phyloP scores from a whole-genome alignment of 2,888 invertebrate genomes.

The Agonopterix arenella region DNA sequence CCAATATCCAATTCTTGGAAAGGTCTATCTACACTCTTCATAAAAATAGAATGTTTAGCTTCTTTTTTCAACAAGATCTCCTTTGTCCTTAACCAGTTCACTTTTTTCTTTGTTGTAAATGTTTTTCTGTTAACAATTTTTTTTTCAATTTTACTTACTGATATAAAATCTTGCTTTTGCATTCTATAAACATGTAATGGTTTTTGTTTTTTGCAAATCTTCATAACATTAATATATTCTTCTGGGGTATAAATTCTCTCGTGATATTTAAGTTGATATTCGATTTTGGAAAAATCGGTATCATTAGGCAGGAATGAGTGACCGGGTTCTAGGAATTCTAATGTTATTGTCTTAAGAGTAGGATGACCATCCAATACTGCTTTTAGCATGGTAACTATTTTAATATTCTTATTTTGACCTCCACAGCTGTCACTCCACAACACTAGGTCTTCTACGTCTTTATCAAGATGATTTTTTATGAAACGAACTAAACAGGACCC shows the following conservation, averaged over 20 bases:
- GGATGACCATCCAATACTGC: not conserved
- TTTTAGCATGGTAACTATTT: constrained; percentile 4
- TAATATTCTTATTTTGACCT: constrained; percentile 5
- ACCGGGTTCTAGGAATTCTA: constrained; percentile 1
- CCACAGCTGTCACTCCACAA: constrained; percentile 11
- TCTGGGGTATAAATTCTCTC: constrained; percentile 1
- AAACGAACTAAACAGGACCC: constrained; percentile 6
- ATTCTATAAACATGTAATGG: constrained; percentile 2
- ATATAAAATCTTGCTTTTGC: constrained; percentile 1
- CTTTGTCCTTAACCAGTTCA: not conserved
- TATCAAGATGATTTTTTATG: not conserved
- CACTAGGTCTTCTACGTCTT: constrained; percentile 2
- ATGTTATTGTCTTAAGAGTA: not conserved
- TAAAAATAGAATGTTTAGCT: not conserved
- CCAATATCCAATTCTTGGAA: not conserved
- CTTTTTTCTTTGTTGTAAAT: too few relatives aligned
- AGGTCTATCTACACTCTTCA: not conserved
- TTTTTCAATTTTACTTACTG: too few relatives aligned
- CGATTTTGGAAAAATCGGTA: constrained; percentile 4
- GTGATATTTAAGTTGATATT: not conserved
- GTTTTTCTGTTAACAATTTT: too few relatives aligned
- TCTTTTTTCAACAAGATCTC: constrained; percentile 5
- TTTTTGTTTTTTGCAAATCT: not conserved
- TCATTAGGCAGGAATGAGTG: constrained; percentile 5
- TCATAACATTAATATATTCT: not conserved